Base-by-base conservation (phyloP, 2,888 invertebrate species). In the Lymantria monacha region DNA sequence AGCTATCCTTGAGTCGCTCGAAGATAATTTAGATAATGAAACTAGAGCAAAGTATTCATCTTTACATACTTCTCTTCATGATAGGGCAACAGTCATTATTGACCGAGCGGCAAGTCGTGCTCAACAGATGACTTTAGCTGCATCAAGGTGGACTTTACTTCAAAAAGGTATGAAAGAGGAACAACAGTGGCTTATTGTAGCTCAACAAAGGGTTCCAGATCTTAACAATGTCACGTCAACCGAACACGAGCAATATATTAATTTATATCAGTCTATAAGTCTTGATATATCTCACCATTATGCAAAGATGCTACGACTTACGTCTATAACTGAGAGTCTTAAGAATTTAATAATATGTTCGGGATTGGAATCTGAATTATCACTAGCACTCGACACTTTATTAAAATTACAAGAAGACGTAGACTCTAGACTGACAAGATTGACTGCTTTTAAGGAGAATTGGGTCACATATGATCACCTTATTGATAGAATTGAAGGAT, bases 141-240 rank as follows among this genome's bases (percentile, higher is more conserved):
- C 97, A 9, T 96, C 97, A 0, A 92, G 95, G 44, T 97, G 97
- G 97, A 95, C 95, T 0, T 92, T 95, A 3, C 83, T 97, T 0
- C 95, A 96, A 73, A 95, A 96, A 72, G 95, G 96, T 0, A 94
- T 97, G 92, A 95, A 94, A 59, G 97, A 96, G 69, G 97, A 97
- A 83, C 89, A 93, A 44, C 95, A 95, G 65, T 97, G 97, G 97
- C 83, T 97, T 1, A 94, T 95, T 72, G 95, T 97, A 3, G 96
- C 96, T 15, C 95, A 96, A 72, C 96, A 97, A 81, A 92, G 97
- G 63, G 94, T 97, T 1, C 97, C 97, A 0, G 96, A 96, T 74
- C 86, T 97, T 0, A 94, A 94, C 37, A 95, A 94, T 12, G 96
- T 97, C 0, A 96, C 96, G 0, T 96, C 97, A 0, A 94, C 94